These are phyloP conservation scores for Melipona beecheii DNA, from an alignment of 2,888 invertebrate genomes.

Conservation along the genomic window DNA sequence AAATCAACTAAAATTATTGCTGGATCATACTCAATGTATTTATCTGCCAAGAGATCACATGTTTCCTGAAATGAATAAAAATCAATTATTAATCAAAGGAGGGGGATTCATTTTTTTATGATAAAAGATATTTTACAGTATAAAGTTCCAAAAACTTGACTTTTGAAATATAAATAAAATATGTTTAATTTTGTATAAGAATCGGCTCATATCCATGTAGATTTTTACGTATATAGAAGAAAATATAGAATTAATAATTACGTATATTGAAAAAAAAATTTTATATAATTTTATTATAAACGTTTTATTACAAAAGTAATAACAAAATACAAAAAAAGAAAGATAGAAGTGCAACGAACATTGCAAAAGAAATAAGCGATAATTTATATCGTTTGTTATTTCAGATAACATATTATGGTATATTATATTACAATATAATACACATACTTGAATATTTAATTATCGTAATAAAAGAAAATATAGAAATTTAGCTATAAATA, in stretches of 20 bases:
- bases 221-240: background rate
- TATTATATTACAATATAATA: background rate
- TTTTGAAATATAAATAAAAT: background rate
- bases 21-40: slow-evolving; percentile 96
- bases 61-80: slow-evolving; percentile 86
- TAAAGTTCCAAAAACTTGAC: background rate
- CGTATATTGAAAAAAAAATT: background rate
- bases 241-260: too few species aligned
- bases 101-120: background rate
- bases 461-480: background rate
- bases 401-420: background rate
- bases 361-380: background rate
- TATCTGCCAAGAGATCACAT: slow-evolving; percentile 92
- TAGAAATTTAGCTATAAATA: too few species aligned
- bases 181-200: too few species aligned
- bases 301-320: background rate
- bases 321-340: background rate
- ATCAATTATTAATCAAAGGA: background rate
- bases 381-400: background rate
- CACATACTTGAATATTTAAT: background rate
- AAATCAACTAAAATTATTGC: slow-evolving; percentile 94
- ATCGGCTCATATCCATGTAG: too few species aligned
- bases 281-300: background rate
- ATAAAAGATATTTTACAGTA: background rate
- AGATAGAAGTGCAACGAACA: background rate